A percentile compares a stretch with the other conserved stretches of the same genome.
These are phyloP conservation scores for Phymastichus coffea DNA, from an alignment of 1,140 invertebrate species.

Conservation along the genomic window DNA sequence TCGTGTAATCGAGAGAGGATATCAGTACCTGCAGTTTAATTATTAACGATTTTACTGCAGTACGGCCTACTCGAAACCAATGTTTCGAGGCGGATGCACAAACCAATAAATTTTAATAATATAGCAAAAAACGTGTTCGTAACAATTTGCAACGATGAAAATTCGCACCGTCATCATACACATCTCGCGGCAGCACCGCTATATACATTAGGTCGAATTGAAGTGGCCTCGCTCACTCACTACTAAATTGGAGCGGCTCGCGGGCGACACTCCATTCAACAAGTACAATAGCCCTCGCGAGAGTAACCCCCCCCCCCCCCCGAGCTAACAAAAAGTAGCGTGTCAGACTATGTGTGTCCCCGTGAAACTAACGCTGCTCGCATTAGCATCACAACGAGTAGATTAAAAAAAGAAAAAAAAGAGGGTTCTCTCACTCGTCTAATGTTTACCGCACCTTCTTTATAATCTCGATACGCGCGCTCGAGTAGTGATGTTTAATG, in stretches of 20 bases:
- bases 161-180: too few species aligned
- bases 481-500: too few species aligned
- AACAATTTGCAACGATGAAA: too few species aligned
- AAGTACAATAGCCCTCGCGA: slow-evolving; percentile 33
- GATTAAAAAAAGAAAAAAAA: slow-evolving; percentile 51
- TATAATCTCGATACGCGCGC: not conserved
- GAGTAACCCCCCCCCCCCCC: slow-evolving; percentile 31
- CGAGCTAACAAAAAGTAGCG: not conserved
- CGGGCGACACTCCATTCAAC: slow-evolving; percentile 12
- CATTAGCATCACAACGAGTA: slow-evolving; percentile 53
- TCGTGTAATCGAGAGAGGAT: too few species aligned
- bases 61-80: too few species aligned
- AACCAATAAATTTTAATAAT: too few species aligned
- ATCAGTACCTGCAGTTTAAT: too few species aligned
- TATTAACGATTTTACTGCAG: too few species aligned
- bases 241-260: slow-evolving; percentile 49
- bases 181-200: too few species aligned
- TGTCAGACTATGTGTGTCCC: slow-evolving; percentile 45
- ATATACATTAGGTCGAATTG: slow-evolving; percentile 12
- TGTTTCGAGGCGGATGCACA: too few species aligned
- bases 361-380: slow-evolving; percentile 52
- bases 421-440: slow-evolving; percentile 34
- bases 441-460: slow-evolving; percentile 12
- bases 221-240: slow-evolving; percentile 29
- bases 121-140: too few species aligned